A percentile compares a stretch with the other conserved stretches of the same genome.
phyloP scores from a whole-genome alignment of 1,140 invertebrate genomes.

The Brachystomella parvula region DNA sequence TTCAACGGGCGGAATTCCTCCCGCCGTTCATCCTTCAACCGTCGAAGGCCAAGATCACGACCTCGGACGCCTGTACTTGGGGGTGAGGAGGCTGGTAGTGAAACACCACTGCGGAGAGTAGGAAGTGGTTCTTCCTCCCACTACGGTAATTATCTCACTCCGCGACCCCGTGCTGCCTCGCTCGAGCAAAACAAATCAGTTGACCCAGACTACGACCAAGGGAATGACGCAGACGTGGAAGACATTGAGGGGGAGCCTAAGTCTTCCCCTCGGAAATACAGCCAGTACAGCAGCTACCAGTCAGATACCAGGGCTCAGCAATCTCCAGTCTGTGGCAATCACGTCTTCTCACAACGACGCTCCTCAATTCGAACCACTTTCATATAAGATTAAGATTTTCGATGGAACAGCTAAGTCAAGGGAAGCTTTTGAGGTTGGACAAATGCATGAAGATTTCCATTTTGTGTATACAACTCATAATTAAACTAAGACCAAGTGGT shows the following conservation, averaged over 20 bases:
- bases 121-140: conserved; percentile 2
- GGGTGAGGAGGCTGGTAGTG: not conserved
- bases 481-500: too few species aligned
- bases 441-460: too few species aligned
- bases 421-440: too few species aligned
- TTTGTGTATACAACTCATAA: too few species aligned
- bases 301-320: too few species aligned
- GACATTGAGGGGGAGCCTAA: conserved; percentile 5
- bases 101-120: not conserved
- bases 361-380: not conserved
- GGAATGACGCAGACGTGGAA: conserved; percentile 2
- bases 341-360: not conserved
- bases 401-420: too few species aligned
- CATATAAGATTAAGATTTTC: too few species aligned
- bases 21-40: conserved; percentile 14
- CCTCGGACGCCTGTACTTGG: not conserved
- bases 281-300: too few species aligned
- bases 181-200: not conserved
- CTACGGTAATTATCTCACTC: not conserved
- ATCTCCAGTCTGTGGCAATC: not conserved
- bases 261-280: too few species aligned
- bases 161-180: not conserved
- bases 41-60: not conserved
- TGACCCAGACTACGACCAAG: conserved; percentile 1
- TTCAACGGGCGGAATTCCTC: conserved; percentile 22